Conservation (phyloP, 2,113 vertebrate species). For the Zingel zingel region DNA sequence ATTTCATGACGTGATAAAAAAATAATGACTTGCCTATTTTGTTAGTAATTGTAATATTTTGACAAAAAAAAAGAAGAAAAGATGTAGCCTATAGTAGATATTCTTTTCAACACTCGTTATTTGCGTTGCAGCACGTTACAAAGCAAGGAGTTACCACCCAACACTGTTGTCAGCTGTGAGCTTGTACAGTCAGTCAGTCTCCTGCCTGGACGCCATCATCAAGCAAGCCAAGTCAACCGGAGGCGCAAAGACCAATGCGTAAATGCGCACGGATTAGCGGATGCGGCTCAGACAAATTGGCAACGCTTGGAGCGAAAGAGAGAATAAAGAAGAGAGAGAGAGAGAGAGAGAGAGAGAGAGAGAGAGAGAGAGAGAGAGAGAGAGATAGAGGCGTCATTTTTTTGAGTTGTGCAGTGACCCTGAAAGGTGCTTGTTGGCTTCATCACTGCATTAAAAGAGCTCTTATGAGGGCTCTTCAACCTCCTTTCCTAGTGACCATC, state of each 20-base stretch:
- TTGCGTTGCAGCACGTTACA: conserved; percentile 12
- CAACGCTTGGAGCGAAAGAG: conserved; percentile 72
- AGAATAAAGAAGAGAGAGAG: conserved; percentile 50
- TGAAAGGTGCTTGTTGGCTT: conserved; percentile 71
- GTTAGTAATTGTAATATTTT: conserved; percentile 6
- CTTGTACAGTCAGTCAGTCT: conserved; percentile 69
- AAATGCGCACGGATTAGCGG: conserved; percentile 76
- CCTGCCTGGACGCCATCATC: conserved; percentile 70
- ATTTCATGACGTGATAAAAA: not conserved
- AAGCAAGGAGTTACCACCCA: conserved; percentile 42
- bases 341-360: conserved; percentile 22
- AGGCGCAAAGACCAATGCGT: conserved; percentile 75
- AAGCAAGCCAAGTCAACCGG: conserved; percentile 74
- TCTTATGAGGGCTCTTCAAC: conserved; percentile 63
- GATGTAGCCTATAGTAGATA: not conserved
- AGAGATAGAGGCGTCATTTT: conserved; percentile 52
- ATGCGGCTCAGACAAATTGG: conserved; percentile 75
- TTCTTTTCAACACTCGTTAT: not conserved
- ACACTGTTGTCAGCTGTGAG: conserved; percentile 70
- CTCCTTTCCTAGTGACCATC: conserved; percentile 62
- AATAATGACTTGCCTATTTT: not conserved
- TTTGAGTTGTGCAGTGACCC: conserved; percentile 73
- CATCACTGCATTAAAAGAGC: conserved; percentile 63
- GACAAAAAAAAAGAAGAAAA: too few species aligned
- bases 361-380: conserved; percentile 30